phyloP scores from a whole-genome alignment of 1,140 invertebrate genomes.

The Drosophila orena region DNA sequence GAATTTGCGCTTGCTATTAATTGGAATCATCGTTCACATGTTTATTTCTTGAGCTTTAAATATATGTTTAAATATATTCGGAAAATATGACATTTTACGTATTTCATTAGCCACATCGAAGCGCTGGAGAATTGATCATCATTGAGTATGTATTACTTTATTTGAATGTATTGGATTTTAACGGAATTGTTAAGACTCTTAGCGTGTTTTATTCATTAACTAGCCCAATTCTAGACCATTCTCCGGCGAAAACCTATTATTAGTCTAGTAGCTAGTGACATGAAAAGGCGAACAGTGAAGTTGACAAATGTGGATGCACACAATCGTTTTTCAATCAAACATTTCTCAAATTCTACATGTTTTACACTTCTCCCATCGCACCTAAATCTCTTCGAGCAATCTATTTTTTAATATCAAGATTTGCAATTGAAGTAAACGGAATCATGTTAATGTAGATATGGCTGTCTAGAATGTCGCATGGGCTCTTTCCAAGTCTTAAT shows the following conservation, averaged over 20 bases:
- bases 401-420: background rate
- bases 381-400: background rate
- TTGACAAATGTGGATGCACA: too few species aligned
- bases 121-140: background rate
- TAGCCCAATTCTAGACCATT: too few species aligned
- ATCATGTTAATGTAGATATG: slow-evolving; percentile 12
- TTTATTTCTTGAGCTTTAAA: slow-evolving; percentile 26
- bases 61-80: slow-evolving; percentile 9
- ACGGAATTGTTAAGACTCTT: too few species aligned
- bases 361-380: background rate
- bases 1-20: slow-evolving; percentile 36
- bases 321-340: too few species aligned
- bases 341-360: too few species aligned
- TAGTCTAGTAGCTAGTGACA: too few species aligned
- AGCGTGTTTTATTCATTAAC: too few species aligned
- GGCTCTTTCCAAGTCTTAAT: background rate
- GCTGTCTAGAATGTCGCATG: background rate
- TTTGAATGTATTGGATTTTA: too few species aligned
- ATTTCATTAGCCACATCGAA: background rate
- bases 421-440: background rate
- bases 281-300: too few species aligned
- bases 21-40: slow-evolving; percentile 24
- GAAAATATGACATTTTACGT: background rate
- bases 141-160: too few species aligned
- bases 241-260: too few species aligned